Evolutionary conservation across 2,888 invertebrate species (phyloP), one percentile per base, ranked within the genome.

Genomic region (Dascillus cervinus): DNA sequence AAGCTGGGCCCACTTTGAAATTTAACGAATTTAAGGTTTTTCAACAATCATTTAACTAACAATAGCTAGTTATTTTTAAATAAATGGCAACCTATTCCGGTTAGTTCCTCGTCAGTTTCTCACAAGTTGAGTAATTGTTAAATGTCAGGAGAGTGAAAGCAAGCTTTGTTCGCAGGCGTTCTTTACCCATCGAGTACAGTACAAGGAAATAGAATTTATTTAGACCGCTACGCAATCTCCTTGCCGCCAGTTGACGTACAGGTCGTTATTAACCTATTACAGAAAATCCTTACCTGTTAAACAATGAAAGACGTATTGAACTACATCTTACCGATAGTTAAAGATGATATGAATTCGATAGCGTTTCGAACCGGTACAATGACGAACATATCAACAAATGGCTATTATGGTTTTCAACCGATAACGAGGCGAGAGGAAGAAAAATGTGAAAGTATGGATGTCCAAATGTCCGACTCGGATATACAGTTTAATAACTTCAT

Each of bases 391-490:
- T 71, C 71, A 26, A 67, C 66, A 23, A 70, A 71, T 55, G 69
- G 69, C 47, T 72, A 71, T 49, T 71, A 72, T 43, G 72, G 72
- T 29, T 71, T 64, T 53, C 69, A 70, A 33, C 60, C 64, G 39
- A 47, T 60, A 11, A 63, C 64, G 46, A 56, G 39, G 11, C 25
- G 27, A 22, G 13, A 24, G 13, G 24, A 28, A 11, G 19, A 33
- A 20, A 22, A 19, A 29, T 20, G n/a, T 12, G 34, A 34, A 22
- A 26, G 10, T 15, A 43, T 39, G 40, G 27, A 47, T 28, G 39
- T 36, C 2, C 43, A 47, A 28, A 37, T 36, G 13, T 30, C 26
- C 22, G 31, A 28, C 2, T 22, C 22, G 12, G 30, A 40, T 34
- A 40, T 47, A n/a, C 42, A 43, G 22, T 45, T 45, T 26, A 45